Evolutionary conservation across 1,140 invertebrate species (phyloP).

Genomic region (Charaxes varanes): DNA sequence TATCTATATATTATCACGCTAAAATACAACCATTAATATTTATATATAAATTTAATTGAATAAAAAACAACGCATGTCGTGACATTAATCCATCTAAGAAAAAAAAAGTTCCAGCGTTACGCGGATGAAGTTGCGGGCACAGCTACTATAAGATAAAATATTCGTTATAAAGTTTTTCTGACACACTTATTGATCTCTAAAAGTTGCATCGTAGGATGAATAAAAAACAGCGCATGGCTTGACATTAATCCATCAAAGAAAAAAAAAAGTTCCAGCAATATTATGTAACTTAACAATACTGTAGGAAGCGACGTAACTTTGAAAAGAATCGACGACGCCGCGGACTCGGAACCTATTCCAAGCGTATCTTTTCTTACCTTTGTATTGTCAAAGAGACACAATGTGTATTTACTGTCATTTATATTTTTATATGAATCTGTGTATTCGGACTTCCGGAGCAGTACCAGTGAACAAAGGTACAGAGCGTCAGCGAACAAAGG

Average conservation of each 20-base stretch:
- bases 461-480: conserved; percentile 37
- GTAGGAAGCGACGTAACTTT: conserved; percentile 16
- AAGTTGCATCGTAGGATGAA: too few species aligned
- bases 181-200: too few species aligned
- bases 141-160: too few species aligned
- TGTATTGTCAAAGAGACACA: conserved; percentile 21
- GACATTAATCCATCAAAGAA: conserved; percentile 32
- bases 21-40: too few species aligned
- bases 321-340: conserved; percentile 21
- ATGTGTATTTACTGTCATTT: conserved; percentile 55
- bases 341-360: conserved; percentile 9
- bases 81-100: conserved; percentile 15
- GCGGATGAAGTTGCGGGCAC: too few species aligned
- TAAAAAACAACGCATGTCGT: conserved; percentile 3
- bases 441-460: conserved; percentile 47
- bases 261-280: conserved; percentile 22
- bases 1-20: too few species aligned
- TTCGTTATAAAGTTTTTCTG: too few species aligned
- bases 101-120: too few species aligned
- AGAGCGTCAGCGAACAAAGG: too few species aligned
- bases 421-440: conserved; percentile 43
- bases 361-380: conserved; percentile 6
- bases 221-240: conserved; percentile 13
- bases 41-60: background rate
- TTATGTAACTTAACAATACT: conserved; percentile 18